A percentile compares a stretch with the other conserved stretches of the same genome.
phyloP scores from a whole-genome alignment of 1,140 invertebrate genomes.

The Bradysia coprophila region DNA sequence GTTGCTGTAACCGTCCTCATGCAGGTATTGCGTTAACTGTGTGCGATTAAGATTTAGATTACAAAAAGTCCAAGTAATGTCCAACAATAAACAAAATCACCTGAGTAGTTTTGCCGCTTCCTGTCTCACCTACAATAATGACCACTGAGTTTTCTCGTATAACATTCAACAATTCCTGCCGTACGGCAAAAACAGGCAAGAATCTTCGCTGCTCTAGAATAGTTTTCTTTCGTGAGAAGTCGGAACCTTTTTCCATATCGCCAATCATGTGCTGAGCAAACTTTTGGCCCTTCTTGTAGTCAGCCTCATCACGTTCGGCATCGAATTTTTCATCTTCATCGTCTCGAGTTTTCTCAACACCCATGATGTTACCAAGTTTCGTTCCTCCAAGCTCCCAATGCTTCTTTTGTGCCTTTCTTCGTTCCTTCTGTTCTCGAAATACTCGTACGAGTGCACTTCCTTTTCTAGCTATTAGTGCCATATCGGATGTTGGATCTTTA shows the following conservation, averaged over 20 bases:
- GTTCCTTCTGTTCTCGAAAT: slow-evolving; percentile 90
- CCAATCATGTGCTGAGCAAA: slow-evolving; percentile 89
- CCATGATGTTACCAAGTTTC: slow-evolving; percentile 94
- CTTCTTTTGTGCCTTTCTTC: slow-evolving; percentile 91
- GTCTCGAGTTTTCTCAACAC: slow-evolving; percentile 69
- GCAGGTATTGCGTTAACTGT: slow-evolving; percentile 95
- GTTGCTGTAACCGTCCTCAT: slow-evolving; percentile 92
- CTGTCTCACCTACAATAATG: slow-evolving; percentile 96
- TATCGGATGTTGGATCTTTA: slow-evolving; percentile 91
- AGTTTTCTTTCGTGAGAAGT: slow-evolving; percentile 77
- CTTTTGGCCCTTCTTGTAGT: slow-evolving; percentile 79
- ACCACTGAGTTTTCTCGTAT: slow-evolving; percentile 92
- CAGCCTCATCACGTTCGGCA: slow-evolving; percentile 37
- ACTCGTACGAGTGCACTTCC: slow-evolving; percentile 78
- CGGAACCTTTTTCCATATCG: slow-evolving; percentile 45
- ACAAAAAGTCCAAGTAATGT: too few relatives aligned
- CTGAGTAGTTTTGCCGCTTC: slow-evolving; percentile 94
- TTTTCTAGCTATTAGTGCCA: slow-evolving; percentile 94
- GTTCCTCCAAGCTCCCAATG: slow-evolving; percentile 98
- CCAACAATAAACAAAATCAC: too few relatives aligned
- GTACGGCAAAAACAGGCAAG: slow-evolving; percentile 89
- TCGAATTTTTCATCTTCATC: slow-evolving; percentile 43
- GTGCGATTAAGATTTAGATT: too few relatives aligned
- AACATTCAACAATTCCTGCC: slow-evolving; percentile 82
- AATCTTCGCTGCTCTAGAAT: slow-evolving; percentile 79